Evolutionary conservation across 2,113 vertebrate species (phyloP).

Genomic region (Podarcis raffonei): DNA sequence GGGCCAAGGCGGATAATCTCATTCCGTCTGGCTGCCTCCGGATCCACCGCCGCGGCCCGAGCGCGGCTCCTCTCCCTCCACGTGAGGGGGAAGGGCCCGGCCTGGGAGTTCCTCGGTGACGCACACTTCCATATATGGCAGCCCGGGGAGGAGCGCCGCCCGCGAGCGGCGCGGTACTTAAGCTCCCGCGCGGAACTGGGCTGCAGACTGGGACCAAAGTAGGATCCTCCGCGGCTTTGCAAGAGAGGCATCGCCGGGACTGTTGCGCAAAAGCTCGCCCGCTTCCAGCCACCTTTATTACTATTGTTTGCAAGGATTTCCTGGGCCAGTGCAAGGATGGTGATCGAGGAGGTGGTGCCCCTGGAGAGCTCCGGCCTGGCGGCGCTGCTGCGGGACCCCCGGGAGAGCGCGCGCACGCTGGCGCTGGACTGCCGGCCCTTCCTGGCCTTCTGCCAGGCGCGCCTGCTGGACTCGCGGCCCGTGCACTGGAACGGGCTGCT

Average conservation of each 20-base stretch:
- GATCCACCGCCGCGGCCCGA: background rate
- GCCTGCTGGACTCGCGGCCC: slow-evolving; percentile 77
- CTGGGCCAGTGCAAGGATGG: slow-evolving; percentile 17
- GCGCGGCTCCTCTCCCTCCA: background rate
- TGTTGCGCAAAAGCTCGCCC: too few relatives aligned
- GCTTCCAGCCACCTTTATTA: too few relatives aligned
- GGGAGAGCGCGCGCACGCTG: slow-evolving; percentile 73
- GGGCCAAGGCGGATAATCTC: background rate
- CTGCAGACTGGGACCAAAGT: fast-evolving
- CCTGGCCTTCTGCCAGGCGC: slow-evolving; percentile 78
- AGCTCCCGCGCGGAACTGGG: background rate
- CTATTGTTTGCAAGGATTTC: too few relatives aligned
- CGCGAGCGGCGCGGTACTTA: background rate
- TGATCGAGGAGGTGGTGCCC: slow-evolving; percentile 63
- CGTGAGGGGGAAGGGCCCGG: background rate
- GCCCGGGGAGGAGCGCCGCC: background rate
- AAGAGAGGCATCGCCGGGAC: background rate
- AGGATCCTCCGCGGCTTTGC: background rate
- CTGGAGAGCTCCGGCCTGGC: slow-evolving; percentile 76
- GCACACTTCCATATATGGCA: background rate
- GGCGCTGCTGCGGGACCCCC: slow-evolving; percentile 75
- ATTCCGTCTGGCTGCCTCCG: background rate
- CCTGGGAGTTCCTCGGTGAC: background rate
- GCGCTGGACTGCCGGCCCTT: slow-evolving; percentile 88
- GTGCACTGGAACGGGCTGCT: slow-evolving; percentile 88